These are phyloP conservation scores for Chaetodon trifascialis DNA, from an alignment of 2,113 vertebrate species.

Conservation along the genomic window DNA sequence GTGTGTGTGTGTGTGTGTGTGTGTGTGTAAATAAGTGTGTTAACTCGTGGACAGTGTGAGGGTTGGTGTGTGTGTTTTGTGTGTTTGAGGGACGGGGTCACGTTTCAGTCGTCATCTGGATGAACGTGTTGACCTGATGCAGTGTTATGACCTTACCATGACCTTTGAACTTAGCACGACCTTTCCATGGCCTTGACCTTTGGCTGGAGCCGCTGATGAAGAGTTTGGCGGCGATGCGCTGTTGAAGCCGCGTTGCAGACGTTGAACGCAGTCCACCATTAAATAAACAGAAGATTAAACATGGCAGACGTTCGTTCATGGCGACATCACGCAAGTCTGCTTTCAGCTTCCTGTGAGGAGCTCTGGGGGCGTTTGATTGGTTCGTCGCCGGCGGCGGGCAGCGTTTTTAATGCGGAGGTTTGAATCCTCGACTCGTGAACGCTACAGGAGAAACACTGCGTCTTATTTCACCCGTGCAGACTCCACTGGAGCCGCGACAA, in stretches of 20 bases:
- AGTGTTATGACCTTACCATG: constrained; percentile 56
- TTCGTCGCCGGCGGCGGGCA: too few relatives aligned
- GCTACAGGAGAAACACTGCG: not conserved
- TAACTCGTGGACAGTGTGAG: constrained; percentile 7
- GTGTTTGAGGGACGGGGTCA: constrained; percentile 16
- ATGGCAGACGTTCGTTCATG: too few relatives aligned
- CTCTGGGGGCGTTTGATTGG: too few relatives aligned
- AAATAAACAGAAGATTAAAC: too few relatives aligned
- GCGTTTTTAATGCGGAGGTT: too few relatives aligned
- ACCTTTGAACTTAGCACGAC: constrained; percentile 58
- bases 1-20: constrained; percentile 30
- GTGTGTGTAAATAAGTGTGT: constrained; percentile 34
- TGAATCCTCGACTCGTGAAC: not conserved
- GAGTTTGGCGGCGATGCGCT: constrained; percentile 1
- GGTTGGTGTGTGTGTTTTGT: constrained; percentile 5
- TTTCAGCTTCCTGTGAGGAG: too few relatives aligned
- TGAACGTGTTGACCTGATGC: constrained; percentile 45
- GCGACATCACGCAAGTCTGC: too few relatives aligned
- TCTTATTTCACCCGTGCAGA: not conserved
- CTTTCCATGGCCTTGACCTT: constrained; percentile 78
- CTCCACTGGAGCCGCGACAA: not conserved
- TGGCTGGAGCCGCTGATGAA: constrained; percentile 41
- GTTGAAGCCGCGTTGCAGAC: not conserved
- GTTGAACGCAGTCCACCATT: not conserved
- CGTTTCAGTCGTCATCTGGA: constrained; percentile 28